Evolutionary conservation across 2,888 invertebrate species (phyloP), one percentile per base, ranked within the genome.

Genomic region (Carabus problematicus): DNA sequence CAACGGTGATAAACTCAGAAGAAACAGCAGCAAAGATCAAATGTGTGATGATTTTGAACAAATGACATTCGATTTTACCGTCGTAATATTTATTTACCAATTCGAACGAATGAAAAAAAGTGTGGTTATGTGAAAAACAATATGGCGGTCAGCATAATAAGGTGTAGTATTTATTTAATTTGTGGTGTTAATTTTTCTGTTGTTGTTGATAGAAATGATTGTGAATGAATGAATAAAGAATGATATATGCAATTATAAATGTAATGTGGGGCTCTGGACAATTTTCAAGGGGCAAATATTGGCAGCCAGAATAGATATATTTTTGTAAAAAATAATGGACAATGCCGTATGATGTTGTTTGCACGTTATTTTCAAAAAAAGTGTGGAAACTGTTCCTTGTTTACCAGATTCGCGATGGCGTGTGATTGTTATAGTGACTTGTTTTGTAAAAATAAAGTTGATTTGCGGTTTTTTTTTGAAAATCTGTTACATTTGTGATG

Each of bases 291-390:
- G 29, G 2, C 29, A 29, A 29, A 29, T 29, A 29, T 29, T 29
- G 29, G 29, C 29, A 29, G 63, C 63, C 47, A 52, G 40, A 63
- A 52, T 43, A 49, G 39, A 63, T 63, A 63, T 63, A 63, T 63
- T 63, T 63, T 63, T 63, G 63, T 63, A 63, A 63, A 60, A 62
- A 12, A 12, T 4, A 45, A 45, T 45, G n/a, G 45, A 47, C 49
- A 63, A 40, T 52, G 63, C 63, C 63, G 52, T 54, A 63, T 12
- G n/a, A n/a, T n/a, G n/a, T 29, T 29, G 29, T 49, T 47, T 49
- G 11, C 11, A 45, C 45, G 14, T 45, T 45, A 42, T 8, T 42
- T 42, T 42, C 9, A 8, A 45, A 45, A 45, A 45, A 4, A 6
- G 1, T 45, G 45, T 3, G 11, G 7, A 12, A 12, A 45, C 7